A percentile compares a stretch with the other conserved stretches of the same genome.
phyloP scores from a whole-genome alignment of 1,140 invertebrate species.

The Manduca sexta region DNA sequence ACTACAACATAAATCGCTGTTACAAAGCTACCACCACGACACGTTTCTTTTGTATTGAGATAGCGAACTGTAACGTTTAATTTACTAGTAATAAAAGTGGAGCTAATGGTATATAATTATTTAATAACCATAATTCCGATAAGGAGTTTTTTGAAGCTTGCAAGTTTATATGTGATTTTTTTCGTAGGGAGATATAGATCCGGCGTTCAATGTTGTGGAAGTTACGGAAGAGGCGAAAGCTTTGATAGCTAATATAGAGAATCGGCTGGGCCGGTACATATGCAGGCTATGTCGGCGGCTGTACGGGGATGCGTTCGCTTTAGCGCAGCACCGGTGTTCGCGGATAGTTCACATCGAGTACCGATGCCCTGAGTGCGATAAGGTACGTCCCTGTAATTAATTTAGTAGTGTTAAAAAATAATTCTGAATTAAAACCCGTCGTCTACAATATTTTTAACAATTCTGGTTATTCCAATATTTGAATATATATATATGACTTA shows the following conservation, averaged over 20 bases:
- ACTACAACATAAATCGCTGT: constrained; percentile 47
- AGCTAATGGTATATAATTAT: constrained; percentile 25
- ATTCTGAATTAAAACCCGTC: too few relatives aligned
- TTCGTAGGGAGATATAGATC: constrained; percentile 91
- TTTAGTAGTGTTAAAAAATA: too few relatives aligned
- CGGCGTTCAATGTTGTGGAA: constrained; percentile 96
- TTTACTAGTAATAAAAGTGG: constrained; percentile 30
- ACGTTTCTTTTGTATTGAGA: constrained; percentile 31
- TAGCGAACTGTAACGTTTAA: constrained; percentile 27
- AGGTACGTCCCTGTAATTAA: constrained; percentile 63
- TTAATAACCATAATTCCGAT: constrained; percentile 16
- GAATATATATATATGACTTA: too few relatives aligned
- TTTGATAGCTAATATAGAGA: constrained; percentile 96
- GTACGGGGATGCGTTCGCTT: constrained; percentile 95
- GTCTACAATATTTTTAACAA: too few relatives aligned
- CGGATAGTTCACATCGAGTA: constrained; percentile 99
- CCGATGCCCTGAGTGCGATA: constrained; percentile 98
- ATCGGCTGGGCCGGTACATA: constrained; percentile 96
- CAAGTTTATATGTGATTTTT: constrained; percentile 12
- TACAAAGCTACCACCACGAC: constrained; percentile 24
- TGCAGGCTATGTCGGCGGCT: constrained; percentile 94
- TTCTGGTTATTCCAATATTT: too few relatives aligned
- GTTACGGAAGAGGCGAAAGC: constrained; percentile 96
- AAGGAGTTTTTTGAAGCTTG: constrained; percentile 9
- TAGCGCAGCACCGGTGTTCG: constrained; percentile 97